Conservation (phyloP, 2,797 vertebrate genomes). For the Chanos chanos region DNA sequence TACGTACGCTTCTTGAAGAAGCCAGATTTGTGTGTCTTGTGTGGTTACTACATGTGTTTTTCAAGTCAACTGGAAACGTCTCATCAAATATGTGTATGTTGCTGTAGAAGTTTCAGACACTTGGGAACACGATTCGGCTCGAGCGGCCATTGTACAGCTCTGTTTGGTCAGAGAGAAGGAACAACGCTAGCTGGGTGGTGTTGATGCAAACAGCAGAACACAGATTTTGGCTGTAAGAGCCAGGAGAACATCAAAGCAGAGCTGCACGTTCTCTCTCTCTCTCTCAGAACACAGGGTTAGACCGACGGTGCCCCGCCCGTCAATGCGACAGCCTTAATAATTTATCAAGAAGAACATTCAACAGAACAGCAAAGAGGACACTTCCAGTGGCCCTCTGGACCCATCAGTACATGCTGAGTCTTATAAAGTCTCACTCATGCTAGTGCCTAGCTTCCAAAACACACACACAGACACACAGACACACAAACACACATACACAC, state of each 20-base stretch:
- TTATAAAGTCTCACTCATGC: conserved; percentile 5
- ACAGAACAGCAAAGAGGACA: conserved; percentile 23
- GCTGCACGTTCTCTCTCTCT: conserved; percentile 5
- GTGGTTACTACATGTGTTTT: conserved; percentile 23
- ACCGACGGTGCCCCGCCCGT: no score
- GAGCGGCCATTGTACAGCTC: no score
- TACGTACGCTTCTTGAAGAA: neutral
- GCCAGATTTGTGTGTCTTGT: neutral
- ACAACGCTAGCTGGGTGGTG: neutral
- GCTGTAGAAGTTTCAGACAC: no score
- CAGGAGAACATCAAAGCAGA: conserved; percentile 22
- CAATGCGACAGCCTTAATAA: conserved; percentile 25
- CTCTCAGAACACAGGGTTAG: no score
- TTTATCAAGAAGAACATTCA: conserved; percentile 23
- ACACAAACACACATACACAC: no score
- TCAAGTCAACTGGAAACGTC: neutral
- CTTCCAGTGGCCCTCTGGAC: conserved; percentile 1
- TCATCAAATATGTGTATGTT: conserved; percentile 11
- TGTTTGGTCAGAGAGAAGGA: neutral
- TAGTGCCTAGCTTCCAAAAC: neutral
- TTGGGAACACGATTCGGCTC: no score
- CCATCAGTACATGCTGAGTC: conserved; percentile 17
- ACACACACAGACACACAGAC: no score
- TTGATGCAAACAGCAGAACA: no score
- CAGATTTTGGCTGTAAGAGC: conserved; percentile 21